Evolutionary conservation across 2,888 invertebrate species (phyloP).

Genomic region (Seira musarum): DNA sequence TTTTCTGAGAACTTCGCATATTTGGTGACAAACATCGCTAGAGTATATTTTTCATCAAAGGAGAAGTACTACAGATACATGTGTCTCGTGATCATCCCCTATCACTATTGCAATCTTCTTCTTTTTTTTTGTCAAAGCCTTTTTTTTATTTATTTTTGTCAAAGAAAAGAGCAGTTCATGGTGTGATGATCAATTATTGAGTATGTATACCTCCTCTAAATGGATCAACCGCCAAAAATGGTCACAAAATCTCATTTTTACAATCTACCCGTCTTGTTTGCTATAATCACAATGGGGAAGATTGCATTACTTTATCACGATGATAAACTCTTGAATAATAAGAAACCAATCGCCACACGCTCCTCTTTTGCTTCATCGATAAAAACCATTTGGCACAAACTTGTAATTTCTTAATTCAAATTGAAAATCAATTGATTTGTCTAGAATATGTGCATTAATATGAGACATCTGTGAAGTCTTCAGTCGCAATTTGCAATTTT

Average conservation of each 20-base stretch:
- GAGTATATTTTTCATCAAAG: background rate
- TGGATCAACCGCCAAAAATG: conserved; percentile 47
- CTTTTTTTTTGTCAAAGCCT: background rate
- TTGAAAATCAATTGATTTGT: background rate
- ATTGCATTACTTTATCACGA: no score
- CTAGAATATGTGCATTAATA: background rate
- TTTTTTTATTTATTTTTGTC: background rate
- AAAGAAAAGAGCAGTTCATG: background rate
- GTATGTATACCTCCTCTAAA: conserved; percentile 31
- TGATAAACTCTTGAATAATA: no score
- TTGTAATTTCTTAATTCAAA: background rate
- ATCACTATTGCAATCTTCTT: background rate
- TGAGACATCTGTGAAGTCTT: background rate
- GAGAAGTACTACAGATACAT: background rate
- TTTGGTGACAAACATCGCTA: background rate
- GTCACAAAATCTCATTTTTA: conserved; percentile 32
- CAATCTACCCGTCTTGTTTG: background rate
- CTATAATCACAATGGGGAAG: no score
- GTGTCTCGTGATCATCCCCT: background rate
- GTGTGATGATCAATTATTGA: conserved; percentile 14
- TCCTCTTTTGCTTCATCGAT: background rate
- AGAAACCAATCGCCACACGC: no score
- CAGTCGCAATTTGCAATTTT: background rate
- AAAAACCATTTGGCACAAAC: background rate
- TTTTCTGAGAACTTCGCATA: background rate